Evolutionary conservation across 1,140 invertebrate genomes (phyloP).

Genomic region (Aphaenogaster floridana): DNA sequence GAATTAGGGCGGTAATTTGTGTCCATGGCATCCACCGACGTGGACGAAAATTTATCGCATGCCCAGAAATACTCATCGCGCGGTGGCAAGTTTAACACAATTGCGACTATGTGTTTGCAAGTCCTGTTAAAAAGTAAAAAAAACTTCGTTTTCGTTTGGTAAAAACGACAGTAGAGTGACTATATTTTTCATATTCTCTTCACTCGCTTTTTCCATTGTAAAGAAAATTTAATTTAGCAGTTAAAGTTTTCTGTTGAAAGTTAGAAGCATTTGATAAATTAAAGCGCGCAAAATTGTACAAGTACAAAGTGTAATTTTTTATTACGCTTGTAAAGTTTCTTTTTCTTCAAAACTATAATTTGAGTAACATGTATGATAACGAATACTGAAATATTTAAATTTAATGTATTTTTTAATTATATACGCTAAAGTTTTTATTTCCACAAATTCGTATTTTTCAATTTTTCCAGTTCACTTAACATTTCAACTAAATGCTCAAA

Average conservation of each 20-base stretch:
- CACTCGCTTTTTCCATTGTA: neutral
- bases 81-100: slow-evolving; percentile 38
- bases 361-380: neutral
- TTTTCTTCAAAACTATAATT: neutral
- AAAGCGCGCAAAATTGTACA: neutral
- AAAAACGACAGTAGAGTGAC: neutral
- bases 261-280: slow-evolving; percentile 7
- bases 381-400: neutral
- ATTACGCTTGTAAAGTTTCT: neutral
- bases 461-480: neutral
- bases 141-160: slow-evolving; percentile 14
- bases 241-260: slow-evolving; percentile 23
- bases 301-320: slow-evolving; percentile 9
- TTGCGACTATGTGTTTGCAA: slow-evolving; percentile 12
- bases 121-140: slow-evolving; percentile 25
- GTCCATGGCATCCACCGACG: slow-evolving; percentile 19
- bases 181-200: slow-evolving; percentile 7
- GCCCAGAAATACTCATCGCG: neutral
- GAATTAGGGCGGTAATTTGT: slow-evolving; percentile 55
- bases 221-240: slow-evolving; percentile 42
- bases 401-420: neutral
- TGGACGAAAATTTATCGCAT: slow-evolving; percentile 14
- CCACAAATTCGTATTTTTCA: neutral
- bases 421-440: neutral
- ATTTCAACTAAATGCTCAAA: neutral